Evolutionary conservation across 2,113 vertebrate species (phyloP), one percentile per base, ranked within the genome.

Genomic region (Nanorana parkeri): DNA sequence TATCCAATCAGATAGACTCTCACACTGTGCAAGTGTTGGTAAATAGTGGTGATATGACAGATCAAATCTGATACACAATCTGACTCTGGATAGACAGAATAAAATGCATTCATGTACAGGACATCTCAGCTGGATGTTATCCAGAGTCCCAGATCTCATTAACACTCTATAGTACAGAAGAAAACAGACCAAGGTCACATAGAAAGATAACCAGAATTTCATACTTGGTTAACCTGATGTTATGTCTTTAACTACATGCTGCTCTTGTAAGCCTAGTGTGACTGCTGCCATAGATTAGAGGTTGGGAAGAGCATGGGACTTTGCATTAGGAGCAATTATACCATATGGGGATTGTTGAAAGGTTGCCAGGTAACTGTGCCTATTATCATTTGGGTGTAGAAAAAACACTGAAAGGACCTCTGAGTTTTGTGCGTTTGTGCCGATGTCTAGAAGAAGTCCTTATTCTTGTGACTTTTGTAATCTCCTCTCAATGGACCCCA

Each of bases 301-400:
- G 23, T 23, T 60, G 65, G 52, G 17, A 26, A 79, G 24, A 80
- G 19, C 55, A 80, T 23, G 61, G 41, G 16, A 24, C 41, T 64
- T 32, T 28, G 24, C 24, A n/a, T 74, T 66, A 17, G 60, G 41
- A 81, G 61, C 61, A 56, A 64, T 81, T 54, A 81, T 36, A 52
- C 79, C 68, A 74, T 74, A 74, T 74, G 56, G 68, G 66, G 68
- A 23, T 20, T 63, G 60, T 65, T 74, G 60, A 66, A 81, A 64
- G 32, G 68, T 52, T 80, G 67, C 68, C 78, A 80, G 78, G 78
- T 80, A 63, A 80, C 68, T 0, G 23, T 26, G 26, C 7, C 29
- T 47, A 80, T 72, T 21, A 80, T 63, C 55, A 52, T 54, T 65
- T 66, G 58, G 65, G 68, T 65, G 60, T 73, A 47, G 28, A 41